Evolutionary conservation across 1,140 invertebrate genomes (phyloP).

Genomic region (Aporrectodea caliginosa): DNA sequence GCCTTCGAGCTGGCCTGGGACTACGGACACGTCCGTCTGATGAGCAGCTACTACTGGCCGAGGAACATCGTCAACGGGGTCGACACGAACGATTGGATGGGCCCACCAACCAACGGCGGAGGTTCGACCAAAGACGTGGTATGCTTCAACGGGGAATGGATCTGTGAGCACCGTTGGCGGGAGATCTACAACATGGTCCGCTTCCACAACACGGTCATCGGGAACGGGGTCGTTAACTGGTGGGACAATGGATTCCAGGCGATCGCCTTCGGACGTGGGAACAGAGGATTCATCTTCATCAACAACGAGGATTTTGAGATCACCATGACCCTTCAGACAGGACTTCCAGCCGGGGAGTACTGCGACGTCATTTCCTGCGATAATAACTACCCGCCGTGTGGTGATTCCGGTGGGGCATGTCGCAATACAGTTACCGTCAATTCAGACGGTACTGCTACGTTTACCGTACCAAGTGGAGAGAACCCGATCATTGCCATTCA

Average conservation of each 20-base stretch:
- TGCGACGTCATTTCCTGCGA: slow-evolving; percentile 27
- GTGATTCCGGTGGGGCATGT: not conserved
- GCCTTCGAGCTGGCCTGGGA: slow-evolving; percentile 75
- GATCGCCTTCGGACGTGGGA: slow-evolving; percentile 20
- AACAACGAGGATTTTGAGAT: slow-evolving; percentile 38
- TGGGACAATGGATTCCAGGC: slow-evolving; percentile 22
- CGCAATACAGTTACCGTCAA: not conserved
- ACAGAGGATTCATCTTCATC: slow-evolving; percentile 48
- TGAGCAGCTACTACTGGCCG: slow-evolving; percentile 67
- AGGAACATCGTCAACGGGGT: slow-evolving; percentile 37
- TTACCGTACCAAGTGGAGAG: not conserved
- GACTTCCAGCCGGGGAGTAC: slow-evolving; percentile 28
- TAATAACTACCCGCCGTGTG: not conserved
- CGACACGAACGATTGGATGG: slow-evolving; percentile 37
- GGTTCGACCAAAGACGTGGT: slow-evolving; percentile 63
- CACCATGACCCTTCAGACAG: slow-evolving; percentile 18
- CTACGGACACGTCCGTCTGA: slow-evolving; percentile 68
- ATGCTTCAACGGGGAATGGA: slow-evolving; percentile 70
- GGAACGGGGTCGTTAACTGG: slow-evolving; percentile 32
- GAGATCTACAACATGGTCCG: slow-evolving; percentile 74
- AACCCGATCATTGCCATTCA: slow-evolving; percentile 3
- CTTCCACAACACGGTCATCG: slow-evolving; percentile 59
- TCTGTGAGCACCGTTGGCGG: slow-evolving; percentile 79
- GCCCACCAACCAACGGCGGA: slow-evolving; percentile 55
- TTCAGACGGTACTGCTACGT: not conserved